phyloP scores from a whole-genome alignment of 2,888 invertebrate genomes.

The Allophyes oxyacanthae region DNA sequence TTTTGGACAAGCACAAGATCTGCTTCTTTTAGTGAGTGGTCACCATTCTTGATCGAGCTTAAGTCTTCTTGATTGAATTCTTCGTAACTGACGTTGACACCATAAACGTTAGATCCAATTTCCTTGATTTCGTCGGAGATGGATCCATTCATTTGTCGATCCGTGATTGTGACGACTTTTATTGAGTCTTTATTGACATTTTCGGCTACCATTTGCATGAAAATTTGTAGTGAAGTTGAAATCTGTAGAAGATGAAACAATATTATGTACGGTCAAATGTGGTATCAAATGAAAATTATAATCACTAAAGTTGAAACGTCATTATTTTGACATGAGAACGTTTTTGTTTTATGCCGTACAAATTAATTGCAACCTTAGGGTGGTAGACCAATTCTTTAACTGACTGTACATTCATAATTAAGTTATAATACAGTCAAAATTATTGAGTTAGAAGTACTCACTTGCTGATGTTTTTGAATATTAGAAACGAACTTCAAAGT shows the following conservation, averaged over 20 bases:
- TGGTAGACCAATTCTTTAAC: too few species aligned
- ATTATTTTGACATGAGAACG: too few species aligned
- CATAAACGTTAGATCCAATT: conserved; percentile 29
- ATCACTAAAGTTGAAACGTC: too few species aligned
- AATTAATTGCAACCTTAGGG: too few species aligned
- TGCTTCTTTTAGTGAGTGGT: conserved; percentile 26
- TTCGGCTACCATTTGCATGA: conserved; percentile 63
- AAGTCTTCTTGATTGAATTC: conserved; percentile 22
- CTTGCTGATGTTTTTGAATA: conserved; percentile 41
- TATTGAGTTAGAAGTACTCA: conserved; percentile 36
- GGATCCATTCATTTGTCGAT: conserved; percentile 16
- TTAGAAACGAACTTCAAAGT: conserved; percentile 48
- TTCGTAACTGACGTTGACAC: conserved; percentile 45
- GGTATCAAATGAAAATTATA: too few species aligned
- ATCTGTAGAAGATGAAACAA: conserved; percentile 13
- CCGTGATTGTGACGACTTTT: conserved; percentile 48
- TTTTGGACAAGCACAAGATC: conserved; percentile 52
- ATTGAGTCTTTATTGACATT: conserved; percentile 54
- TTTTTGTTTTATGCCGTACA: too few species aligned
- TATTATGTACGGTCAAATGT: too few species aligned
- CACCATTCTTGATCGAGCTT: conserved; percentile 6
- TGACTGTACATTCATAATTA: too few species aligned
- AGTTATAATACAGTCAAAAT: too few species aligned
- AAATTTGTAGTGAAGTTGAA: conserved; percentile 49
- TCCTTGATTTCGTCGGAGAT: conserved; percentile 49